These are phyloP conservation scores for Odontesthes bonariensis DNA, from an alignment of 2,113 vertebrate genomes.

Conservation along the genomic window DNA sequence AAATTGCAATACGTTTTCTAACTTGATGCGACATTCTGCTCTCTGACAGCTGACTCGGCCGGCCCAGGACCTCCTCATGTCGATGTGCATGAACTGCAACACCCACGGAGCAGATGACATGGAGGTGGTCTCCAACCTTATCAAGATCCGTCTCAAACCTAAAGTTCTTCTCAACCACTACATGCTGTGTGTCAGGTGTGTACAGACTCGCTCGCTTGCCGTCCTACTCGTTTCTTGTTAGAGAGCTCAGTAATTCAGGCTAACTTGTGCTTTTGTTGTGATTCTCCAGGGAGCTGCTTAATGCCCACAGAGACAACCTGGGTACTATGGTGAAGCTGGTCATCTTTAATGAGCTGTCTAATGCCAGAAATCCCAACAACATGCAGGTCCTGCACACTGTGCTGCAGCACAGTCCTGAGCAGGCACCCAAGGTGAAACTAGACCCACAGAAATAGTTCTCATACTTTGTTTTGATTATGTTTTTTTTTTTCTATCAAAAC, in stretches of 20 bases:
- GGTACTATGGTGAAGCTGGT: slow-evolving; percentile 97
- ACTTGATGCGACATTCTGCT: not conserved
- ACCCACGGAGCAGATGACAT: slow-evolving; percentile 93
- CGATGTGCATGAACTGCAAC: slow-evolving; percentile 95
- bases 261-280: slow-evolving; percentile 5
- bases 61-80: slow-evolving; percentile 97
- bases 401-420: slow-evolving; percentile 94
- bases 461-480: not conserved
- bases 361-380: slow-evolving; percentile 97
- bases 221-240: not conserved
- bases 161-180: slow-evolving; percentile 98
- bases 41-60: slow-evolving; percentile 90
- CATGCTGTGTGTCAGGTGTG: slow-evolving; percentile 94
- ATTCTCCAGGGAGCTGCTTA: slow-evolving; percentile 90
- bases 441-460: not conserved
- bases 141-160: slow-evolving; percentile 98
- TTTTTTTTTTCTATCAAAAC: not conserved
- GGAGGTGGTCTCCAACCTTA: slow-evolving; percentile 96
- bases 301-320: slow-evolving; percentile 94
- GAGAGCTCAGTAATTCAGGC: not conserved
- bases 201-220: too few species aligned
- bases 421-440: slow-evolving; percentile 91
- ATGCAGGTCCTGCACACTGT: slow-evolving; percentile 97
- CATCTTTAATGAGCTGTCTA: slow-evolving; percentile 97
- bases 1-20: not conserved